These are phyloP conservation scores for Romanogobio albipinnatus DNA, from an alignment of 2,113 vertebrate species.

Conservation along the genomic window DNA sequence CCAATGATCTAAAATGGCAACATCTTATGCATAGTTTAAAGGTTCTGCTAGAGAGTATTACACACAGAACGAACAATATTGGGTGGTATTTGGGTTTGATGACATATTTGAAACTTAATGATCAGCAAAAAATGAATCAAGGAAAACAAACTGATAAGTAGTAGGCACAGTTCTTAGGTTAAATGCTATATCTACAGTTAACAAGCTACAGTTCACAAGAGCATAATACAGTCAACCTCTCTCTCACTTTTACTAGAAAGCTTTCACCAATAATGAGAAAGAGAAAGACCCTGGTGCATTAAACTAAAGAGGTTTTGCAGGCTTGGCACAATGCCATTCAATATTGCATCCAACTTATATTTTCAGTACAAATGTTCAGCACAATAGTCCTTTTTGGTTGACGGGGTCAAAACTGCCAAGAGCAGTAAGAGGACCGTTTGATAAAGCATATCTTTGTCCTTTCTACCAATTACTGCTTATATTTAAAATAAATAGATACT, in stretches of 20 bases:
- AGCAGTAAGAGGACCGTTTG: background rate
- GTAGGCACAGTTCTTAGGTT: constrained; percentile 40
- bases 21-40: constrained; percentile 49
- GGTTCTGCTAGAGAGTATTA: constrained; percentile 34
- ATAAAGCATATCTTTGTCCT: background rate
- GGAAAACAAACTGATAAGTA: background rate
- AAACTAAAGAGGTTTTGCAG: constrained; percentile 9
- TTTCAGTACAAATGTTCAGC: constrained; percentile 28
- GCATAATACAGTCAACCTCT: constrained; percentile 17
- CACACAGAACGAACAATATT: background rate
- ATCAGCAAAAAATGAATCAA: background rate
- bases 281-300: background rate
- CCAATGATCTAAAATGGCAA: constrained; percentile 35
- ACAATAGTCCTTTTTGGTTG: constrained; percentile 40
- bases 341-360: constrained; percentile 39
- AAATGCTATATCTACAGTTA: constrained; percentile 21
- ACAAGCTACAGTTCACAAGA: constrained; percentile 30
- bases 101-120: background rate
- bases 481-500: background rate
- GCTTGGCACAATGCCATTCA: constrained; percentile 22
- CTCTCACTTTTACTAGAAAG: constrained; percentile 25
- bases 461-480: background rate
- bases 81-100: constrained; percentile 9
- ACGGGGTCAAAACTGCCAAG: background rate
- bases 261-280: constrained; percentile 28